Evolutionary conservation across 2,113 vertebrate species (phyloP).

Genomic region (Notothenia rossii): DNA sequence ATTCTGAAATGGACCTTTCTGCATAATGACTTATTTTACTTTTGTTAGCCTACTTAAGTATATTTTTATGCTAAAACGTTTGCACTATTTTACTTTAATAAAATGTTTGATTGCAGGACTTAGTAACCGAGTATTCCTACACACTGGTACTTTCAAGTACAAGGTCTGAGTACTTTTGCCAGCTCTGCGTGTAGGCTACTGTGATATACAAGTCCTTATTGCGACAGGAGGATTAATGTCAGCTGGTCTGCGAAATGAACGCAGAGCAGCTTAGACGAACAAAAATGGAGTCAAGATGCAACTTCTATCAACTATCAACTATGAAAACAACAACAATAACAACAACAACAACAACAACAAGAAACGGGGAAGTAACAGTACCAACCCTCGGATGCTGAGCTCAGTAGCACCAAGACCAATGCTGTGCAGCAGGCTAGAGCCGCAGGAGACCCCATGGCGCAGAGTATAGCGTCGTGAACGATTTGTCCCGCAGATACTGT

Average conservation of each 20-base stretch:
- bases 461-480: background rate
- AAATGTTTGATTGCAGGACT: no score
- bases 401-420: constrained; percentile 29
- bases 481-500: constrained; percentile 6
- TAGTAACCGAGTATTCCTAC: no score
- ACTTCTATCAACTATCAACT: background rate
- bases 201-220: background rate
- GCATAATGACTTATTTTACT: no score
- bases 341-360: constrained; percentile 3
- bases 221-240: background rate
- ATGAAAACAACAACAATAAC: background rate
- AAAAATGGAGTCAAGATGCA: constrained; percentile 53
- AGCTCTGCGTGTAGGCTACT: no score
- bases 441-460: constrained; percentile 53
- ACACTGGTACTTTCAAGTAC: no score
- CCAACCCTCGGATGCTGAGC: constrained; percentile 64
- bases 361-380: background rate
- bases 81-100: no score
- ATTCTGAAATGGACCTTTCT: no score
- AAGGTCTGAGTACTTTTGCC: no score
- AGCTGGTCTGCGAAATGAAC: background rate
- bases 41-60: no score
- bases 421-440: constrained; percentile 27
- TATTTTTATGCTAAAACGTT: no score
- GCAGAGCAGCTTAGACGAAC: constrained; percentile 17